phyloP scores from a whole-genome alignment of 2,113 vertebrate genomes.

The Reinhardtius hippoglossoides region DNA sequence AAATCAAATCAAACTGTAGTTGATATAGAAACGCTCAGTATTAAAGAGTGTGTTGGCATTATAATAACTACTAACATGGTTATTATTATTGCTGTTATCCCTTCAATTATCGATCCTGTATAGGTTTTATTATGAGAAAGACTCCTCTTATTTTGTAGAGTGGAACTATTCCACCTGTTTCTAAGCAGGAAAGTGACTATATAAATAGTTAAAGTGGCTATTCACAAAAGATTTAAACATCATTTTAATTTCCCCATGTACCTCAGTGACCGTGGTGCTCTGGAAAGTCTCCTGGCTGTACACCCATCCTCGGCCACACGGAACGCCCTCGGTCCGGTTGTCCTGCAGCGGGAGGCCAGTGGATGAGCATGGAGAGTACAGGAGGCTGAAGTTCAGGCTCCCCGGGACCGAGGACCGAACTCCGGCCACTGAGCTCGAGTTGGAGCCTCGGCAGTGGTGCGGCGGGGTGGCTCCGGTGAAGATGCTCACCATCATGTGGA shows the following conservation, averaged over 20 bases:
- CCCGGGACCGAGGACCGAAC: slow-evolving; percentile 29
- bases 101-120: not conserved
- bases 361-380: slow-evolving; percentile 47
- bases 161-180: not conserved
- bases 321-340: slow-evolving; percentile 58
- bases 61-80: not conserved
- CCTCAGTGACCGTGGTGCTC: slow-evolving; percentile 81
- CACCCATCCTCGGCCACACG: slow-evolving; percentile 75
- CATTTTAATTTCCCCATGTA: slow-evolving; percentile 16
- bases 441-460: slow-evolving; percentile 62
- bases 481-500: slow-evolving; percentile 83
- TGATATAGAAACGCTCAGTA: too few species aligned
- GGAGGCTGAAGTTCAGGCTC: slow-evolving; percentile 60
- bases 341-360: not conserved
- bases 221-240: not conserved
- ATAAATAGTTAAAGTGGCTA: not conserved
- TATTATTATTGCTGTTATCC: not conserved
- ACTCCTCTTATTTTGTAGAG: not conserved
- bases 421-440: slow-evolving; percentile 7
- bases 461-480: slow-evolving; percentile 80
- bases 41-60: too few species aligned
- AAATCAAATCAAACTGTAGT: too few species aligned
- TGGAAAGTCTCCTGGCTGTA: slow-evolving; percentile 76
- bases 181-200: not conserved
- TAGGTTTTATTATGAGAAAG: not conserved